Conservation (phyloP, 2,113 vertebrate species). For the Cyprinodon variegatus region DNA sequence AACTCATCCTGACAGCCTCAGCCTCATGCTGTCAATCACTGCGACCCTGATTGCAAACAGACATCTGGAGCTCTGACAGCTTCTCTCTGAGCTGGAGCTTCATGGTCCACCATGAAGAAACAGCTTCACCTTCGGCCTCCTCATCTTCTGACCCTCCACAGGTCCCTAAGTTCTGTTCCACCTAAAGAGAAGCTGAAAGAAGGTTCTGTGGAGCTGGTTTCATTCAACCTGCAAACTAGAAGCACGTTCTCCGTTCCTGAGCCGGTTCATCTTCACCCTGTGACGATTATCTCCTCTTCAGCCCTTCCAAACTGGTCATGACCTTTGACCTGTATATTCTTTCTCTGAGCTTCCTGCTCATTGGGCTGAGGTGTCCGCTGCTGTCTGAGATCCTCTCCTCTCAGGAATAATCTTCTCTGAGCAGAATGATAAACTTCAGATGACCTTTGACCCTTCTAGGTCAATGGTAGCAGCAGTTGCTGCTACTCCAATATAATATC, state of each 20-base stretch:
- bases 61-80: conserved; percentile 56
- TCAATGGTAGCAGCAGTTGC: no score
- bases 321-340: neutral
- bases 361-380: no score
- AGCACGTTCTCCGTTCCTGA: no score
- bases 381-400: neutral
- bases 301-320: neutral
- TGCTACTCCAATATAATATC: no score
- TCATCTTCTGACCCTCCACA: conserved; percentile 18
- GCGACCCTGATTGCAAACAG: conserved; percentile 48
- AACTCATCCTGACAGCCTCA: conserved; percentile 54
- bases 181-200: neutral
- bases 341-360: no score
- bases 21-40: conserved; percentile 47
- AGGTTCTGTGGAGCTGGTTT: neutral
- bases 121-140: conserved; percentile 32
- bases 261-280: no score
- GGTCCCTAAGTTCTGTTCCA: neutral
- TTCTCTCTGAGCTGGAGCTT: neutral
- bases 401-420: neutral
- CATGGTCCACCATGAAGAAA: conserved; percentile 15
- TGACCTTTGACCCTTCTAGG: neutral
- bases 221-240: neutral
- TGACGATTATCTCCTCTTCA: no score
- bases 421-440: neutral